Evolutionary conservation across 2,113 vertebrate genomes (phyloP).

Genomic region (Varanus komodoensis): DNA sequence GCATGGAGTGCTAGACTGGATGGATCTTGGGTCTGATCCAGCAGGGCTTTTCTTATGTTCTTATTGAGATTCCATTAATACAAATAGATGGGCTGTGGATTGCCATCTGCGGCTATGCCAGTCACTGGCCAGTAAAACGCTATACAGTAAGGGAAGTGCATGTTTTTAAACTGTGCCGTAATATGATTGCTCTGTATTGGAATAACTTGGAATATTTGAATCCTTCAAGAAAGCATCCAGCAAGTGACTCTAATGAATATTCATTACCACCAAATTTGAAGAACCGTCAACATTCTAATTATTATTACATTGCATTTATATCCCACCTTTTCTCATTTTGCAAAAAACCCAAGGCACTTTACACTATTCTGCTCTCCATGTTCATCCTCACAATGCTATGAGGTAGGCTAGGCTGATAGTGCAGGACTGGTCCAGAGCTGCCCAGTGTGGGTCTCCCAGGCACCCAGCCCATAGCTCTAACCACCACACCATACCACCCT

Average conservation of each 20-base stretch:
- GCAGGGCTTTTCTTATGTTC: background rate
- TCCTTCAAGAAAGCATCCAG: background rate
- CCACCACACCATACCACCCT: no score
- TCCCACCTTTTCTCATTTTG: no score
- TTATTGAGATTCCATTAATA: background rate
- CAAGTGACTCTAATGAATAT: accelerated
- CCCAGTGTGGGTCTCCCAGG: no score
- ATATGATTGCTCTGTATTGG: background rate
- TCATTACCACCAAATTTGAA: background rate
- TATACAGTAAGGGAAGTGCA: background rate
- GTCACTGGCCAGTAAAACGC: background rate
- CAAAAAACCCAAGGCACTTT: no score
- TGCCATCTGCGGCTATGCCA: background rate
- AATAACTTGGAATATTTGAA: background rate
- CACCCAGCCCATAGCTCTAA: no score
- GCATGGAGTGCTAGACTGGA: no score
- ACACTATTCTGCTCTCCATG: no score
- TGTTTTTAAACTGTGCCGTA: background rate
- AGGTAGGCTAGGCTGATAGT: no score
- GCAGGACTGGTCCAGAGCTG: no score
- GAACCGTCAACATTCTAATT: background rate
- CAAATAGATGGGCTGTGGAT: background rate
- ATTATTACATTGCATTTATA: no score
- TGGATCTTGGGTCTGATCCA: no score
- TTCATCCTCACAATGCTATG: no score